These are phyloP conservation scores for Therioaphis trifolii DNA, from an alignment of 2,888 invertebrate genomes.

Conservation along the genomic window DNA sequence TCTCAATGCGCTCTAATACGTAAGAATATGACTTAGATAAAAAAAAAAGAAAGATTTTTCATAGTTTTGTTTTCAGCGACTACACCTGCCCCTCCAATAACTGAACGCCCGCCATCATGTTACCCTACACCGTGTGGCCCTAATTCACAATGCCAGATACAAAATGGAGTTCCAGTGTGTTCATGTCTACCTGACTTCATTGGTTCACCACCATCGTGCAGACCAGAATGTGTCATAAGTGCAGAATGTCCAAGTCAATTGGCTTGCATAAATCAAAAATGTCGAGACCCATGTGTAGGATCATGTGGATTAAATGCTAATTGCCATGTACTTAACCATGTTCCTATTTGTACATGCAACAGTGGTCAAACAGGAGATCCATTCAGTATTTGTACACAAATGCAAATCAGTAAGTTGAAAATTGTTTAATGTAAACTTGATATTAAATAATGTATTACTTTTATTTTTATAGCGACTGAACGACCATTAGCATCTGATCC, in stretches of 20 bases:
- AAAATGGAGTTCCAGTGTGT: conserved; percentile 77
- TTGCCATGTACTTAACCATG: conserved; percentile 78
- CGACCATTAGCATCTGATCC: conserved; percentile 67
- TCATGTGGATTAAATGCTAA: conserved; percentile 77
- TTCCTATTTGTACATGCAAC: conserved; percentile 79
- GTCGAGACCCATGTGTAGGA: conserved; percentile 78
- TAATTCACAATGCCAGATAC: conserved; percentile 79
- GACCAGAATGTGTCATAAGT: conserved; percentile 76
- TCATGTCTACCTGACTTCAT: conserved; percentile 78
- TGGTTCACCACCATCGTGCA: conserved; percentile 82
- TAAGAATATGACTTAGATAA: conserved; percentile 70
- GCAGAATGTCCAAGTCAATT: conserved; percentile 70
- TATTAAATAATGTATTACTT: not conserved
- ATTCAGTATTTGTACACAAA: conserved; percentile 74
- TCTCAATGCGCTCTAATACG: conserved; percentile 78
- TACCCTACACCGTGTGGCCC: conserved; percentile 83
- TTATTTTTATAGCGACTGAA: conserved; percentile 67
- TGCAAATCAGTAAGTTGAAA: conserved; percentile 67
- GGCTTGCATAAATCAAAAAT: conserved; percentile 78
- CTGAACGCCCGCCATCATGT: conserved; percentile 70
- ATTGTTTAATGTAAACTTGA: not conserved
- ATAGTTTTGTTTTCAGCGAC: conserved; percentile 54
- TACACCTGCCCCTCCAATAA: conserved; percentile 62
- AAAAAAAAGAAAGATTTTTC: not conserved
- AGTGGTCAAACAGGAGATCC: conserved; percentile 77